Percentiles rank a stretch among this genome's conserved stretches.
Evolutionary conservation across 2,113 vertebrate species (phyloP).

Genomic region (Pogona vitticeps): DNA sequence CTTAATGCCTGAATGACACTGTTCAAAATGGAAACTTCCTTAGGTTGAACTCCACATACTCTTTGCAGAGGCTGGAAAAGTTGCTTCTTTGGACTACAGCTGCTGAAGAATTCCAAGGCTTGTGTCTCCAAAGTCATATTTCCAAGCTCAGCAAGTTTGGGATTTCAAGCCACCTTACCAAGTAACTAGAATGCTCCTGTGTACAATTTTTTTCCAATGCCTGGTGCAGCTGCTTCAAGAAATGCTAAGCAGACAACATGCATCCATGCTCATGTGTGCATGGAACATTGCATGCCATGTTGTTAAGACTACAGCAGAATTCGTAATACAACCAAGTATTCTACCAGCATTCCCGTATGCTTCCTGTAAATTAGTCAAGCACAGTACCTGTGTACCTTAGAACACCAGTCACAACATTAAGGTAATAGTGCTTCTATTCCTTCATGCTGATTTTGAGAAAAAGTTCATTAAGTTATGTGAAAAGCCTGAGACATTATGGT

Average conservation of each 20-base stretch:
- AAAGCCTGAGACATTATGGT: conserved; percentile 14
- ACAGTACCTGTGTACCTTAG: background rate
- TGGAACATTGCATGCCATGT: background rate
- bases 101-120: no score
- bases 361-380: conserved; percentile 3
- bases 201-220: conserved; percentile 24
- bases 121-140: no score
- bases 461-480: conserved; percentile 31
- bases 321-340: background rate
- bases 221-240: conserved; percentile 8
- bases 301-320: background rate
- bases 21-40: background rate
- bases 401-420: background rate
- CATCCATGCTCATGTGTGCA: background rate
- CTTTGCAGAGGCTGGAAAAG: no score
- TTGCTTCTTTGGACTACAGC: no score
- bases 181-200: background rate
- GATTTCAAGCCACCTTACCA: background rate
- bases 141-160: background rate
- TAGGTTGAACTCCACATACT: background rate
- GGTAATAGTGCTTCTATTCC: conserved; percentile 1
- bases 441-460: conserved; percentile 14
- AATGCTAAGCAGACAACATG: background rate
- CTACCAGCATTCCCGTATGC: background rate
- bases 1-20: background rate